These are phyloP conservation scores for Ametastegia equiseti DNA, from an alignment of 2,888 invertebrate species.

Conservation along the genomic window DNA sequence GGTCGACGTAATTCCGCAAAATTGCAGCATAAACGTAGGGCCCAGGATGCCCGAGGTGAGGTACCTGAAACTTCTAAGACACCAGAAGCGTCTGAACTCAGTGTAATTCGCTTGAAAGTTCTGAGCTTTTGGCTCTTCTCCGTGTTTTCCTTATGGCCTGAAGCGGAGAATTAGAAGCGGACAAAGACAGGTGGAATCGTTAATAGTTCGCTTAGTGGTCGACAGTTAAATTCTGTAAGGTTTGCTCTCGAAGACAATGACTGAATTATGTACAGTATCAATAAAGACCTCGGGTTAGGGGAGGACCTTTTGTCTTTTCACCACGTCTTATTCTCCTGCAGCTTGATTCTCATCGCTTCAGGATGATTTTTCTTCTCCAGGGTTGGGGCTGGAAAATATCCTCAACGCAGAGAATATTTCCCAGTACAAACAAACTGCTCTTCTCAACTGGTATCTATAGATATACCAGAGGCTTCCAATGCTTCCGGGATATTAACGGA, in stretches of 20 bases:
- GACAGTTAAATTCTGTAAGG: not conserved
- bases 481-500: not conserved
- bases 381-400: not conserved
- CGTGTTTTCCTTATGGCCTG: not conserved
- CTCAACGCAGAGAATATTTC: not conserved
- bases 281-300: constrained; percentile 17
- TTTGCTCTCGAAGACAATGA: constrained; percentile 17
- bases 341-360: not conserved
- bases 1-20: constrained; percentile 5
- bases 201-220: not conserved
- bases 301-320: not conserved
- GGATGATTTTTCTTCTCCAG: not conserved
- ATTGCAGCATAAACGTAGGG: constrained; percentile 14
- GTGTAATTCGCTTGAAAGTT: not conserved
- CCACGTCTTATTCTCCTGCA: not conserved
- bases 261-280: constrained; percentile 36
- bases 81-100: not conserved
- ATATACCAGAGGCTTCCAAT: not conserved
- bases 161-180: not conserved
- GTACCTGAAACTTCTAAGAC: not conserved
- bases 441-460: too few species aligned
- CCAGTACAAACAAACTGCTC: not conserved
- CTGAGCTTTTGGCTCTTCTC: not conserved
- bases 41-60: not conserved
- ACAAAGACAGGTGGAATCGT: not conserved